Evolutionary conservation across 2,797 vertebrate genomes (phyloP), one percentile per base, ranked within the genome.

Genomic region (Xenops minutus): DNA sequence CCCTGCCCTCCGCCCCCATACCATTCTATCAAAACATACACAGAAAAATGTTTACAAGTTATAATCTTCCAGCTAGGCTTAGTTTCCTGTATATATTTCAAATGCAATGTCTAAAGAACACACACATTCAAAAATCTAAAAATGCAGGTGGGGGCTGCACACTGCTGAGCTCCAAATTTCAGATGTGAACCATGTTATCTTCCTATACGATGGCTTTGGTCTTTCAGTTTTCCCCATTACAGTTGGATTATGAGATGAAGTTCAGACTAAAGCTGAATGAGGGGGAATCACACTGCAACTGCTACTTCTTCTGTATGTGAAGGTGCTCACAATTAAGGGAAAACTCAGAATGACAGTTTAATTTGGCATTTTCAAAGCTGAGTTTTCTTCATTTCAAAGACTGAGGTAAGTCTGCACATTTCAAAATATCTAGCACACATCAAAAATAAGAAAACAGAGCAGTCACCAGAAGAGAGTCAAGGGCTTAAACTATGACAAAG

Each of bases 1-100:
- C 61, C 75, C 32, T 64, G 24, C 20, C 76, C 36, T 44, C 66
- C 7, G 0, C 76, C 80, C 84, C 91, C 89, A 91, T 90, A 73
- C 23, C 39, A 59, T 66, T 92, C 69, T 71, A 44, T 78, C 63
- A 92, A 91, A 94, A 88, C 71, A 93, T 44, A 78, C 73, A 71
- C 4, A 9, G 62, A 43, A 83, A 78, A 85, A 84, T 86, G 55
- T 87, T 96, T 89, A 93, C 41, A 68, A 85, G 67, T 58, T 78
- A 56, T 30, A 86, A 54, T 55, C 88, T 76, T 91, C 58, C 74
- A 61, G 63, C 67, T 52, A 91, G 89, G 67, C 88, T 85, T 52
- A 88, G 52, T 52, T 97, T 95, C 83, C 93, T 87, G 92, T 78
- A 88, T 88, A 81, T 69, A 75, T 81, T 94, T 92, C 77, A 88